A percentile compares a stretch with the other conserved stretches of the same genome.
Evolutionary conservation across 2,888 invertebrate genomes (phyloP).

Genomic region (Acanthococcus lagerstroemiae): DNA sequence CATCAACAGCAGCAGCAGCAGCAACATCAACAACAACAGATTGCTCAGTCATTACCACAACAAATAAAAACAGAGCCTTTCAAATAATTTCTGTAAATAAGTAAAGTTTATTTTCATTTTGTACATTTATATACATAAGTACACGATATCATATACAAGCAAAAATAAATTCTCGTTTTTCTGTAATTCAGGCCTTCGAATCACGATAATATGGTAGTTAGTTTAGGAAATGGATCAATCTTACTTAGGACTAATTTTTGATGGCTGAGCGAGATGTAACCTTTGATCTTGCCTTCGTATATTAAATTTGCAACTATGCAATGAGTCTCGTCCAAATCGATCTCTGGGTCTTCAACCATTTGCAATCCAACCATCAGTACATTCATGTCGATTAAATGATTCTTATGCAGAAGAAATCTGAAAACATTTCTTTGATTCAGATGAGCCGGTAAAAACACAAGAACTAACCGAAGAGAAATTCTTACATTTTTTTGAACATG

Average conservation of each 20-base stretch:
- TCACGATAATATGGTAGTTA: slow-evolving; percentile 32
- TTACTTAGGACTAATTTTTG: slow-evolving; percentile 96
- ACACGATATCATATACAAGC: no score
- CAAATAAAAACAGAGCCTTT: background rate
- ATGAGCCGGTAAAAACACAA: background rate
- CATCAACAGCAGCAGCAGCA: background rate
- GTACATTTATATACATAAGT: no score
- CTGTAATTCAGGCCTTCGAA: background rate
- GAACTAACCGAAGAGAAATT: no score
- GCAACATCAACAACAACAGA: background rate
- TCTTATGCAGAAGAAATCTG: slow-evolving; percentile 56
- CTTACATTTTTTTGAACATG: slow-evolving; percentile 82
- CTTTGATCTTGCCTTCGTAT: slow-evolving; percentile 92
- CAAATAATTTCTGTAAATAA: background rate
- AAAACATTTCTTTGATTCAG: slow-evolving; percentile 6
- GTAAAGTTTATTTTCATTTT: background rate
- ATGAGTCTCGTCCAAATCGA: slow-evolving; percentile 87
- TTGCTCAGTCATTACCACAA: no score
- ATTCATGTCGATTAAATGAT: slow-evolving; percentile 80
- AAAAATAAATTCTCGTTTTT: no score
- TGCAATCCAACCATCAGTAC: slow-evolving; percentile 73
- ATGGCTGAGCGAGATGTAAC: slow-evolving; percentile 95
- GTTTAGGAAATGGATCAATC: slow-evolving; percentile 81
- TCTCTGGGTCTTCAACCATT: slow-evolving; percentile 69
- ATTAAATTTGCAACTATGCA: slow-evolving; percentile 95